Evolutionary conservation across 1,140 invertebrate species (phyloP).

Genomic region (Hycleus cichorii): DNA sequence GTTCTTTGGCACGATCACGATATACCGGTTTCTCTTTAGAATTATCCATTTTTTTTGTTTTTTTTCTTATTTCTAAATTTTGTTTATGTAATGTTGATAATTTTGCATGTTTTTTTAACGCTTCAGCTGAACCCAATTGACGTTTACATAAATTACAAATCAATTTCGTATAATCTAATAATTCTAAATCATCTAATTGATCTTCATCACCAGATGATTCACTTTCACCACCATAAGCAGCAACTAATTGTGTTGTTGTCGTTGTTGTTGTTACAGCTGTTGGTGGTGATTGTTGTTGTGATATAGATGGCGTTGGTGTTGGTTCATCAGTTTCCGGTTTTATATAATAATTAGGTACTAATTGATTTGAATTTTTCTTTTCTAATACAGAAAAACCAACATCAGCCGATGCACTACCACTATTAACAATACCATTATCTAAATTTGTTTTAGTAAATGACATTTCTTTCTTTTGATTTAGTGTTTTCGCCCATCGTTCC

Average conservation of each 20-base stretch:
- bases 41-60: conserved; percentile 33
- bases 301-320: conserved; percentile 9
- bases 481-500: conserved; percentile 87
- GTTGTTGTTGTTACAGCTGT: conserved; percentile 9
- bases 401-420: conserved; percentile 64
- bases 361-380: conserved; percentile 45
- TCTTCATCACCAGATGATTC: conserved; percentile 46
- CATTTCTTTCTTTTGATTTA: conserved; percentile 94
- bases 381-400: conserved; percentile 84
- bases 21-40: conserved; percentile 46
- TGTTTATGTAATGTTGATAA: conserved; percentile 94
- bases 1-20: conserved; percentile 92
- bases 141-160: conserved; percentile 94
- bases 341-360: conserved; percentile 10
- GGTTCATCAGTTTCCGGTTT: conserved; percentile 16
- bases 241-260: conserved; percentile 51
- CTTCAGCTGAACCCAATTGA: conserved; percentile 84
- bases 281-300: conserved; percentile 16
- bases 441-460: conserved; percentile 27
- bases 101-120: conserved; percentile 83
- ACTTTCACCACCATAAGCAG: conserved; percentile 68
- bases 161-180: conserved; percentile 81
- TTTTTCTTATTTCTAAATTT: conserved; percentile 60
- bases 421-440: conserved; percentile 8
- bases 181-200: conserved; percentile 51